Percentiles rank a stretch among this genome's conserved stretches.
Evolutionary conservation across 2,113 vertebrate species (phyloP).

Genomic region (Oenanthe oenanthe): DNA sequence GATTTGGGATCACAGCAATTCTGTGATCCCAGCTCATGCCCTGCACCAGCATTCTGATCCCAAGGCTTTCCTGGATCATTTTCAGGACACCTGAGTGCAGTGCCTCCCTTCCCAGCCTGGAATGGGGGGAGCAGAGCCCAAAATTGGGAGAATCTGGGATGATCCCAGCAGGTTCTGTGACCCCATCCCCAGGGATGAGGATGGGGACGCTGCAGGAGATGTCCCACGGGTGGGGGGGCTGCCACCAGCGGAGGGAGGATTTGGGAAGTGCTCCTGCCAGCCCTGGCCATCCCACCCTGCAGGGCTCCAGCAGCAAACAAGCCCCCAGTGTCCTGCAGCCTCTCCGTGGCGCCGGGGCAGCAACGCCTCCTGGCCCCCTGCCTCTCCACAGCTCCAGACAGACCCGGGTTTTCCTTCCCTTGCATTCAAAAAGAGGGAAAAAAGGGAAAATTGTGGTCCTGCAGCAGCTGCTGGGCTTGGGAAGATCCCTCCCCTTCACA

Average conservation of each 20-base stretch:
- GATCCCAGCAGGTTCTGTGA: too few relatives aligned
- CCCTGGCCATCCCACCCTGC: background rate
- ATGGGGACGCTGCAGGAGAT: background rate
- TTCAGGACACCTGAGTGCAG: fast-evolving
- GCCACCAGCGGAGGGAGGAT: background rate
- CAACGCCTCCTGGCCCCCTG: background rate
- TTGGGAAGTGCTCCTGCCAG: background rate
- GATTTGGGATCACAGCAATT: background rate
- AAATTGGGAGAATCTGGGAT: background rate
- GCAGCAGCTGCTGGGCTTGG: background rate
- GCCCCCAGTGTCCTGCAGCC: background rate
- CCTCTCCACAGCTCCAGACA: fast-evolving
- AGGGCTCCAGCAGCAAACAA: background rate
- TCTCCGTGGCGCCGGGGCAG: background rate
- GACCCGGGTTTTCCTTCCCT: background rate
- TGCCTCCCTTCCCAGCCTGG: background rate
- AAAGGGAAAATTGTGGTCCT: background rate
- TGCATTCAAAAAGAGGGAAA: background rate
- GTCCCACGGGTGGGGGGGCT: background rate
- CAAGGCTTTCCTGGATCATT: background rate
- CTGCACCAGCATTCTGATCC: background rate
- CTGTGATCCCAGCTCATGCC: too few relatives aligned
- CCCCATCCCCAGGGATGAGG: background rate
- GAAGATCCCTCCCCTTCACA: background rate
- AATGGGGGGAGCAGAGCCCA: background rate